Evolutionary conservation across 2,797 vertebrate genomes (phyloP).

Genomic region (Falco cherrug): DNA sequence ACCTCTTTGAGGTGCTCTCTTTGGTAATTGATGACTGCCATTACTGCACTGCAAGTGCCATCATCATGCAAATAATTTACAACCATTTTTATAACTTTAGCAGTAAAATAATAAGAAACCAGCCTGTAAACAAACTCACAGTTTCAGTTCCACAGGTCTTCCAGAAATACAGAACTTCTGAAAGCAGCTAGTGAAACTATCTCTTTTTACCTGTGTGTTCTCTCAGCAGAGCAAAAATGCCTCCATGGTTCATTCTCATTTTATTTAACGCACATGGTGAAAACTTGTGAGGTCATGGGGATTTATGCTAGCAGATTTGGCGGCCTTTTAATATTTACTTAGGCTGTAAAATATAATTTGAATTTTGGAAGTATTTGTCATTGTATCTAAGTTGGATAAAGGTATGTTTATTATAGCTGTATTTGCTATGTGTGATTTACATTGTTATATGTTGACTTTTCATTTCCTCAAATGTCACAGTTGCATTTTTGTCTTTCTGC

Average conservation of each 20-base stretch:
- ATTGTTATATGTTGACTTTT: conserved; percentile 71
- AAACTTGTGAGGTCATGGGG: conserved; percentile 38
- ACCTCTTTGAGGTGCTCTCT: neutral
- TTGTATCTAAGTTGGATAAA: conserved; percentile 68
- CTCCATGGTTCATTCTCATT: conserved; percentile 59
- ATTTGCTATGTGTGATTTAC: conserved; percentile 70
- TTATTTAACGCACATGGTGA: conserved; percentile 47
- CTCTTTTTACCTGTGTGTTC: neutral
- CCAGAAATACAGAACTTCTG: neutral
- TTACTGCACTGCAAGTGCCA: neutral
- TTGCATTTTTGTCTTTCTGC: conserved; percentile 61
- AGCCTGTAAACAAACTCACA: neutral
- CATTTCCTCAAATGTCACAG: conserved; percentile 67
- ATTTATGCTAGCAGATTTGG: conserved; percentile 64
- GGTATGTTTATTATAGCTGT: conserved; percentile 70
- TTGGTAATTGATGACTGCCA: neutral
- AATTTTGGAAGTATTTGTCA: conserved; percentile 70
- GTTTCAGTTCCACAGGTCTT: neutral
- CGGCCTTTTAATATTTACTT: conserved; percentile 68
- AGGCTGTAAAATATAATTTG: conserved; percentile 67
- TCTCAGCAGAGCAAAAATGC: conserved; percentile 30
- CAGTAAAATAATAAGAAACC: neutral
- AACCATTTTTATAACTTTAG: neutral
- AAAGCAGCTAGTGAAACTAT: neutral
- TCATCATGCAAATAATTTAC: neutral